Percentiles rank a stretch among this genome's conserved stretches.
Evolutionary conservation across 2,888 invertebrate genomes (phyloP).

Genomic region (Acleris cristana): DNA sequence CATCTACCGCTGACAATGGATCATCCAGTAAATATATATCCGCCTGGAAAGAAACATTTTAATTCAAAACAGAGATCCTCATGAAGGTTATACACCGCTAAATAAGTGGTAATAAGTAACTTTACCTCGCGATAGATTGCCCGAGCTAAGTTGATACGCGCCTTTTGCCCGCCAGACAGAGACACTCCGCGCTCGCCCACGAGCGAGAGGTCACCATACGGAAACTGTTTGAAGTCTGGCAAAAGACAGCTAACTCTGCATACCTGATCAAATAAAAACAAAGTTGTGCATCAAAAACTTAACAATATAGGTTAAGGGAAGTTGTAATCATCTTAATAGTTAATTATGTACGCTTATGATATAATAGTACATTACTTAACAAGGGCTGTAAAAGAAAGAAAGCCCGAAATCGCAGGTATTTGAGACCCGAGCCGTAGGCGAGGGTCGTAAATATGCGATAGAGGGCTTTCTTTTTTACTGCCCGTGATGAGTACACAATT

Average conservation of each 20-base stretch:
- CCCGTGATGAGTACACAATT: too few species aligned
- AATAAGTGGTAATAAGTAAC: slow-evolving; percentile 4
- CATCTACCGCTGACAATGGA: slow-evolving; percentile 92
- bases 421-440: too few species aligned
- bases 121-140: slow-evolving; percentile 89
- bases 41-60: slow-evolving; percentile 70
- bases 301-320: too few species aligned
- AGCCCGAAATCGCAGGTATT: too few species aligned
- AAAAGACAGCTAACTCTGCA: slow-evolving; percentile 86
- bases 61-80: slow-evolving; percentile 3
- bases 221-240: slow-evolving; percentile 89
- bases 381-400: too few species aligned
- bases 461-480: too few species aligned
- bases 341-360: too few species aligned
- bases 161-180: slow-evolving; percentile 93
- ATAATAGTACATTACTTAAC: too few species aligned
- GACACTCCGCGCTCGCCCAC: slow-evolving; percentile 93
- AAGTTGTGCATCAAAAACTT: not conserved
- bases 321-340: too few species aligned
- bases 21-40: slow-evolving; percentile 93
- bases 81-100: not conserved
- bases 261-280: slow-evolving; percentile 66
- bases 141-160: slow-evolving; percentile 91
- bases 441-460: too few species aligned
- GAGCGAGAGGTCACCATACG: slow-evolving; percentile 89